Percentiles rank a stretch among this genome's conserved stretches.
phyloP scores from a whole-genome alignment of 2,888 invertebrate genomes.

The Cheilosia variabilis region DNA sequence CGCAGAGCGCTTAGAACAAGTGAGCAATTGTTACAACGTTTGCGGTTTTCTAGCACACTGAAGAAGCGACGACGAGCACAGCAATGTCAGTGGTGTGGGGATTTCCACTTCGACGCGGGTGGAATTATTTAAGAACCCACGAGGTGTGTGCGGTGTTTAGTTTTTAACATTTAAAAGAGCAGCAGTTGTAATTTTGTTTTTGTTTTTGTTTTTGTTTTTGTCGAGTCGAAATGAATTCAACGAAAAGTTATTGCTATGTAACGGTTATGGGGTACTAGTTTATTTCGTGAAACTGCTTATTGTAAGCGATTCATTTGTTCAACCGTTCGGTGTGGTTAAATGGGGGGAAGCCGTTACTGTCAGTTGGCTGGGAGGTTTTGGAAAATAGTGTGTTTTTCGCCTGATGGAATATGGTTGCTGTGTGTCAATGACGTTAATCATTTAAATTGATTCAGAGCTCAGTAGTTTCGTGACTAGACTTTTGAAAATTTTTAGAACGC shows the following conservation, averaged over 20 bases:
- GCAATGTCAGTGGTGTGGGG: not conserved
- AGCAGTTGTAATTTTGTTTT: slow-evolving; percentile 34
- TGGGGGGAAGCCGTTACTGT: too few relatives aligned
- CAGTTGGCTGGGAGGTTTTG: too few relatives aligned
- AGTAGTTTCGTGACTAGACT: too few relatives aligned
- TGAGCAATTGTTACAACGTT: slow-evolving; percentile 70
- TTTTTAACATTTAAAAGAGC: slow-evolving; percentile 44
- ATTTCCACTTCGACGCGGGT: not conserved
- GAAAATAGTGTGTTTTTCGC: too few relatives aligned
- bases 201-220: slow-evolving; percentile 13
- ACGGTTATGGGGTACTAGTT: slow-evolving; percentile 43
- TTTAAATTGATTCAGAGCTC: too few relatives aligned
- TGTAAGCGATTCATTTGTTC: slow-evolving; percentile 1
- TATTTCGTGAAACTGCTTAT: slow-evolving; percentile 13
- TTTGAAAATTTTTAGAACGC: too few relatives aligned
- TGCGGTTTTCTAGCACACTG: slow-evolving; percentile 38
- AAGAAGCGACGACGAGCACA: not conserved
- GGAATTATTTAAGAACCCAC: slow-evolving; percentile 41
- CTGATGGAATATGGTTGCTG: too few relatives aligned
- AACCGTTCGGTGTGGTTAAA: not conserved
- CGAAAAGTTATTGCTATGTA: slow-evolving; percentile 41
- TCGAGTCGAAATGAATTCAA: slow-evolving; percentile 54
- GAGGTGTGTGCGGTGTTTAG: slow-evolving; percentile 12
- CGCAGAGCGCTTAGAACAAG: slow-evolving; percentile 68
- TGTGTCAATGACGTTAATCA: too few relatives aligned